Base-by-base conservation (phyloP, 2,888 invertebrate genomes). In the Teleiodes luculella region DNA sequence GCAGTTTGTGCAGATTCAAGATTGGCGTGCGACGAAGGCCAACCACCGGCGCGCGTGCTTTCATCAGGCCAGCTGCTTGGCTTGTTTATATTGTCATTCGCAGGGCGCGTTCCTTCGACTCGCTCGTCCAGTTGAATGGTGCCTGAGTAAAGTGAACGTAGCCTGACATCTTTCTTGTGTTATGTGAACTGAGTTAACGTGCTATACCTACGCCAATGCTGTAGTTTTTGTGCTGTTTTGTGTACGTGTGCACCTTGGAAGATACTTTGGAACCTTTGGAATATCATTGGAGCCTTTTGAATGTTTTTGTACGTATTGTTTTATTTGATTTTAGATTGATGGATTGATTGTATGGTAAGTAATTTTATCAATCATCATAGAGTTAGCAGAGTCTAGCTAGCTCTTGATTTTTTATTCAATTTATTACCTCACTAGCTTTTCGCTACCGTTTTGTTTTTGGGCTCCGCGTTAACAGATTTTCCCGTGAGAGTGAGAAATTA, bases 11-110 rank as follows among this genome's bases (percentile, higher is more conserved):
- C 68, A 69, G 64, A 76, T 75, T 77, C 75, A 65, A 62, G 43
- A n/a, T n/a, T n/a, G n/a, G n/a, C n/a, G 43, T 43, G 43, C 43
- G 67, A 43, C 64, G 74, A 80, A 80, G 78, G 81, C 71, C 68
- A 76, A 74, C 75, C 66, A 72, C 68, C 63, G 67, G 63, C 62
- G 67, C 67, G 72, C 73, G 60, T 72, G 74, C 76, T 81, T 80
- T 81, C 76, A 75, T 78, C 75, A 72, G 70, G 65, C 66, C 70
- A 75, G 71, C 68, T 72, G 78, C 71, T 73, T 72, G 79, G 37
- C 72, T 73, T 78, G 76, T 80, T 76, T 79, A 70, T 72, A 66
- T 68, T 71, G 66, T 67, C 66, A 71, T 66, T 72, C 60, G 66
- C 62, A 69, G 67, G 65, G 68, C 67, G 67, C 66, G 69, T 68